Evolutionary conservation across 2,888 invertebrate genomes (phyloP).

Genomic region (Dryobota labecula): DNA sequence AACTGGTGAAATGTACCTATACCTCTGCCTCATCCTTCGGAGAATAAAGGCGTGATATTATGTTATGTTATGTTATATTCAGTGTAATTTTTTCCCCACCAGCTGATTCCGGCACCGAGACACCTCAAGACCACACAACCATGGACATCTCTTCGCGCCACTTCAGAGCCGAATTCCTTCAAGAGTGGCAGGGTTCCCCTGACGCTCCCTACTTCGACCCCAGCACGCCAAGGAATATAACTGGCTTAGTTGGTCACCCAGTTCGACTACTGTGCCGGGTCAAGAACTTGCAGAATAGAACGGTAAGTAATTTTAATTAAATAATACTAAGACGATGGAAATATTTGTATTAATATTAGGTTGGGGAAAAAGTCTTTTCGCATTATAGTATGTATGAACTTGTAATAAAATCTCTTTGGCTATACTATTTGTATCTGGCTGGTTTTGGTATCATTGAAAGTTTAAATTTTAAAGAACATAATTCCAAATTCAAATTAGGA

Average conservation of each 20-base stretch:
- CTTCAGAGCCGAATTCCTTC: conserved; percentile 86
- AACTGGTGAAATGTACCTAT: too few species aligned
- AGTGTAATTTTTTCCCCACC: conserved; percentile 13
- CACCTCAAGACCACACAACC: conserved; percentile 89
- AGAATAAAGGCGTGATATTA: too few species aligned
- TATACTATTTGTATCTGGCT: too few species aligned
- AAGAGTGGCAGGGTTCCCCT: conserved; percentile 83
- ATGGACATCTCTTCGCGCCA: conserved; percentile 85
- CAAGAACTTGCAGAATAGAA: conserved; percentile 96
- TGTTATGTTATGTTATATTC: too few species aligned
- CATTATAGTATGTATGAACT: too few species aligned
- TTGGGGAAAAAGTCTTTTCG: too few species aligned
- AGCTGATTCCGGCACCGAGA: conserved; percentile 91
- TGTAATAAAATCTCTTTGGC: too few species aligned
- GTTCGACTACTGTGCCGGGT: conserved; percentile 95
- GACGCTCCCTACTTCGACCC: conserved; percentile 95
- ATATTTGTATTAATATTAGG: too few species aligned
- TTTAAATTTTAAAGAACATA: too few species aligned
- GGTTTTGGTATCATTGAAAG: too few species aligned
- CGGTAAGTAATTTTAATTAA: conserved; percentile 91
- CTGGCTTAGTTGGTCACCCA: conserved; percentile 96
- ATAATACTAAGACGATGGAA: neutral
- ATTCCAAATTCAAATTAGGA: too few species aligned
- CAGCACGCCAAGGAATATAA: conserved; percentile 94
- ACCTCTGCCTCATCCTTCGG: too few species aligned